Conservation (phyloP, 92 coral and sea anemone species). For the Isaurus tuberculatus region DNA sequence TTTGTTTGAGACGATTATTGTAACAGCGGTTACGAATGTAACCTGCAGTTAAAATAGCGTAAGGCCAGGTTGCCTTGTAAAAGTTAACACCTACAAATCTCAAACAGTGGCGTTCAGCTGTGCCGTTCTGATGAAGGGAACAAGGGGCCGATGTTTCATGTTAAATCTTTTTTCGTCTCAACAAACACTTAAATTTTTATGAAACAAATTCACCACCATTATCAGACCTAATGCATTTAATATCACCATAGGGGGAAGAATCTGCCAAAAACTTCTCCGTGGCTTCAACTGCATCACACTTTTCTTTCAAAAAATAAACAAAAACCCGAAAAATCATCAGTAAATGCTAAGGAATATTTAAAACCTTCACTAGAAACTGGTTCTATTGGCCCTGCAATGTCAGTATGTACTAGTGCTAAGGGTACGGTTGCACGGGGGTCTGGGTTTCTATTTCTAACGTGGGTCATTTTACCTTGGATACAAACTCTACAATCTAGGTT, state of each 20-base stretch:
- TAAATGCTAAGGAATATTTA: conserved; percentile 54
- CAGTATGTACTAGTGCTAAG: conserved; percentile 63
- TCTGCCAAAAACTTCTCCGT: conserved; percentile 57
- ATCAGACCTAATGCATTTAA: conserved; percentile 38
- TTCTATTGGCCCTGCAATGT: conserved; percentile 60
- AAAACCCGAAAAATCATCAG: conserved; percentile 52
- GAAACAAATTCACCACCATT: conserved; percentile 45
- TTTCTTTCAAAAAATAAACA: conserved; percentile 49
- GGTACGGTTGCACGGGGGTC: conserved; percentile 57
- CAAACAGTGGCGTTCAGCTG: conserved; percentile 67
- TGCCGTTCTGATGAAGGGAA: conserved; percentile 67
- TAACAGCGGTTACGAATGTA: conserved; percentile 63
- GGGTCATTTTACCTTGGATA: conserved; percentile 61
- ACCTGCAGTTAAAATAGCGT: conserved; percentile 65
- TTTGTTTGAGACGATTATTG: conserved; percentile 62
- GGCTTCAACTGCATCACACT: conserved; percentile 58
- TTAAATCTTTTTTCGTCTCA: conserved; percentile 46
- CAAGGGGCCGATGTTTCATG: conserved; percentile 63
- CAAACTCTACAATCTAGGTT: conserved; percentile 62
- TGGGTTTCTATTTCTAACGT: conserved; percentile 59
- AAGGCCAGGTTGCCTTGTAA: conserved; percentile 63
- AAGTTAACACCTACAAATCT: conserved; percentile 62
- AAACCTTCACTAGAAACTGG: conserved; percentile 64
- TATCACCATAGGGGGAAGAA: conserved; percentile 49
- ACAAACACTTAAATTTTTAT: conserved; percentile 27